Evolutionary conservation across 1,140 invertebrate species (phyloP), one percentile per base, ranked within the genome.

Genomic region (Triops cancriformis): DNA sequence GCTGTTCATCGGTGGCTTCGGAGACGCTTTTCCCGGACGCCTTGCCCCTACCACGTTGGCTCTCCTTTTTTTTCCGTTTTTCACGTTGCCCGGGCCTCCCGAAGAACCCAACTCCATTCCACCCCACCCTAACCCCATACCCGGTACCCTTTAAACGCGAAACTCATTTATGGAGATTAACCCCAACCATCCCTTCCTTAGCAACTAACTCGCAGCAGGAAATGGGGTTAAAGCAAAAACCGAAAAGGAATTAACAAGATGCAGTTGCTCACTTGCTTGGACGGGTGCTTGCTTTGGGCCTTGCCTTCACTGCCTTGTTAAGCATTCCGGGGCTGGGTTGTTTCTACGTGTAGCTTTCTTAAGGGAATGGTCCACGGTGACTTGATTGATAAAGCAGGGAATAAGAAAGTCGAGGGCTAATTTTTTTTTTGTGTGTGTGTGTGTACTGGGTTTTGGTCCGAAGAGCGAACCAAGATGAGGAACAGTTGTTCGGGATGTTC

Each of bases 91-190:
- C 18, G 18, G 51, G 51, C 51, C 23, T n/a, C 23, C 51, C 51
- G 23, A 64, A 64, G 18, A 64, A 23, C 51, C 31, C 31, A 37
- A 37, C 31, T 37, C 31, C 2, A 37, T 7, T 37, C 31, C 2
- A 37, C 31, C 31, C 31, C 51, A 64, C 51, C 51, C 51, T 37
- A 37, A 64, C 51, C 51, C 51, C 51, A 64, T n/a, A 18, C 51
- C 23, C 51, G 51, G 51, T 64, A 64, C 51, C 51, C 51, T 23
- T 37, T 64, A 64, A 64, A 64, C 51, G 51, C 51, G 23, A 64
- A 64, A 64, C 51, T 64, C 51, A 64, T 64, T 64, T 64, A 64
- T 64, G 51, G 51, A 64, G 51, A 64, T 64, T 64, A 64, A 64
- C 51, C 51, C 14, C 51, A 23, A 23, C 23, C 51, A n/a, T 23